Conservation (phyloP, 2,888 invertebrate species). For the Nasonia oneida region DNA sequence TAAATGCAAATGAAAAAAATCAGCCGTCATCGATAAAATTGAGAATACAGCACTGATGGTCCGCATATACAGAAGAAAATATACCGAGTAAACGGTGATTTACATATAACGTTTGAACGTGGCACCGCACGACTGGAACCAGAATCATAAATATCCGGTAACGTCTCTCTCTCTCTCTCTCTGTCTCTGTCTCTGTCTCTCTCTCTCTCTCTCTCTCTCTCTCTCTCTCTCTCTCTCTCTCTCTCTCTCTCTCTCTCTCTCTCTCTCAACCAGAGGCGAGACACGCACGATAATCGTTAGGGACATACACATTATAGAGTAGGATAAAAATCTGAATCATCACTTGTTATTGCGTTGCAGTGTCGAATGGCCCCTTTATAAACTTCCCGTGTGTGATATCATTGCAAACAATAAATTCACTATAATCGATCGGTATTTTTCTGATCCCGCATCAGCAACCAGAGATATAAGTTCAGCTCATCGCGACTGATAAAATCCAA, state of each 20-base stretch:
- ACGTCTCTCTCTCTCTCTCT: no score
- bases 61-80: neutral
- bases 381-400: no score
- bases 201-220: no score
- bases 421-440: neutral
- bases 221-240: no score
- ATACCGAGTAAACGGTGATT: no score
- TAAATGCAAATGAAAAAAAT: no score
- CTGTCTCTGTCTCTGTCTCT: no score
- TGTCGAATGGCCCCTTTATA: neutral
- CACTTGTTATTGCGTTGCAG: slow-evolving; percentile 10
- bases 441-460: neutral
- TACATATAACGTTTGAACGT: neutral
- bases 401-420: no score
- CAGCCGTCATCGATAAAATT: no score
- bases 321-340: neutral
- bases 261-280: neutral
- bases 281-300: slow-evolving; percentile 6
- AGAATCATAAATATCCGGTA: slow-evolving; percentile 25
- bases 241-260: no score
- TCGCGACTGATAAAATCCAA: neutral
- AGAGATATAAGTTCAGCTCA: neutral
- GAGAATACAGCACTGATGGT: no score
- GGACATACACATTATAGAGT: neutral
- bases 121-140: slow-evolving; percentile 17